Percentiles rank a stretch among this genome's conserved stretches.
phyloP scores from a whole-genome alignment of 2,888 invertebrate genomes.

The Urechis unicinctus region DNA sequence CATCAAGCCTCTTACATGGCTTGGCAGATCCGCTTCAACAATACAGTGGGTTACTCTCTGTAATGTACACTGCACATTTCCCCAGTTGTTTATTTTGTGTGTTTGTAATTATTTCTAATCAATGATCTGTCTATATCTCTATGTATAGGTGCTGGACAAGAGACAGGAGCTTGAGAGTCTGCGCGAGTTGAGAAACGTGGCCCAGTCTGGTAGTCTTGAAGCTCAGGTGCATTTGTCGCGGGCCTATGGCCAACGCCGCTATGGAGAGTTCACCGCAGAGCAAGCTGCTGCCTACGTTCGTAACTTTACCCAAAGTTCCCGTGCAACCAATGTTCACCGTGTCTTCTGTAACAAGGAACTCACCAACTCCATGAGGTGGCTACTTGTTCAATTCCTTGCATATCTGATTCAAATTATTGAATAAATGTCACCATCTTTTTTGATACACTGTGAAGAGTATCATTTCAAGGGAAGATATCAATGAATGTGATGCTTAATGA shows the following conservation, averaged over 20 bases:
- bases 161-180: slow-evolving; percentile 33
- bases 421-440: neutral
- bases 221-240: slow-evolving; percentile 35
- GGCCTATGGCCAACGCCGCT: slow-evolving; percentile 31
- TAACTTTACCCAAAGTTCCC: slow-evolving; percentile 36
- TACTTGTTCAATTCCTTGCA: too few species aligned
- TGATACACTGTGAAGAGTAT: neutral
- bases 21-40: too few species aligned
- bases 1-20: slow-evolving; percentile 30
- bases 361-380: slow-evolving; percentile 42
- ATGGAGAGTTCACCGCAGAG: slow-evolving; percentile 31
- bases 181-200: slow-evolving; percentile 37
- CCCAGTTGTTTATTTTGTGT: too few species aligned
- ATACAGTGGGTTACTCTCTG: too few species aligned
- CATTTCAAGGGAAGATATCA: neutral
- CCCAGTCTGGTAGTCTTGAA: slow-evolving; percentile 26
- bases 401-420: neutral
- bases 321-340: slow-evolving; percentile 29
- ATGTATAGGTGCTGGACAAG: slow-evolving; percentile 24
- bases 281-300: slow-evolving; percentile 33
- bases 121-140: neutral
- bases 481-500: neutral
- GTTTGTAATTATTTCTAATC: neutral
- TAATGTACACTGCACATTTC: too few species aligned
- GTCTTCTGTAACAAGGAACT: slow-evolving; percentile 34